A percentile compares a stretch with the other conserved stretches of the same genome.
Evolutionary conservation across 1,140 invertebrate genomes (phyloP).

Genomic region (Hermetia illucens): DNA sequence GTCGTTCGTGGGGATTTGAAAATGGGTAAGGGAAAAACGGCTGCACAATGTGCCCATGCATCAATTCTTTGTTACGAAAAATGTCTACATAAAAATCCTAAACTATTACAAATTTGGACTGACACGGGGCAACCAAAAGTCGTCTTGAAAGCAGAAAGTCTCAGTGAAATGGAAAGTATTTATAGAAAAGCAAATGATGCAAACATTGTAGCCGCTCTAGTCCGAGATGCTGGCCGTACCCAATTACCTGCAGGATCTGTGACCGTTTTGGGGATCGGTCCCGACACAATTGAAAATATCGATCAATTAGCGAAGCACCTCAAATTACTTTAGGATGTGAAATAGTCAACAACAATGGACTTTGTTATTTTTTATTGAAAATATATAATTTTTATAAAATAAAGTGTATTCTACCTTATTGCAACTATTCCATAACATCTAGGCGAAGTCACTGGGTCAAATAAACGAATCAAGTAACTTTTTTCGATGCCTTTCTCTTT

Average conservation of each 20-base stretch:
- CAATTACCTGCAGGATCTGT: constrained; percentile 49
- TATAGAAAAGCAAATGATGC: constrained; percentile 35
- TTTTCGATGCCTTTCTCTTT: constrained; percentile 47
- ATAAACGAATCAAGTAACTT: constrained; percentile 53
- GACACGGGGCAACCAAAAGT: constrained; percentile 60
- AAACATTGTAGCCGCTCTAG: constrained; percentile 44
- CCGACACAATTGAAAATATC: constrained; percentile 42
- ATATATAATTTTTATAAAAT: no score
- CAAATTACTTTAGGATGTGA: constrained; percentile 49
- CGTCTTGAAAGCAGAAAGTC: constrained; percentile 39
- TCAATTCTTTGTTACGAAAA: constrained; percentile 49
- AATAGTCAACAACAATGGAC: no score
- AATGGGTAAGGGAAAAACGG: constrained; percentile 71
- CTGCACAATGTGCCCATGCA: constrained; percentile 72
- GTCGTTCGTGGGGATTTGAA: constrained; percentile 60
- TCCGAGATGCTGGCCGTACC: constrained; percentile 65
- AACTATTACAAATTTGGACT: constrained; percentile 47
- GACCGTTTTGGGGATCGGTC: constrained; percentile 67
- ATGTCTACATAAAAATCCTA: constrained; percentile 30
- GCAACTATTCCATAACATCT: constrained; percentile 59
- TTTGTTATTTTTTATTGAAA: no score
- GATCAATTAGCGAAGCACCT: constrained; percentile 55
- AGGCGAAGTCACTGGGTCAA: constrained; percentile 63
- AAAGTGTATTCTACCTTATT: no score
- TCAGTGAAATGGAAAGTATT: constrained; percentile 36